phyloP scores from a whole-genome alignment of 2,888 invertebrate genomes.

The Caenorhabditis angaria region DNA sequence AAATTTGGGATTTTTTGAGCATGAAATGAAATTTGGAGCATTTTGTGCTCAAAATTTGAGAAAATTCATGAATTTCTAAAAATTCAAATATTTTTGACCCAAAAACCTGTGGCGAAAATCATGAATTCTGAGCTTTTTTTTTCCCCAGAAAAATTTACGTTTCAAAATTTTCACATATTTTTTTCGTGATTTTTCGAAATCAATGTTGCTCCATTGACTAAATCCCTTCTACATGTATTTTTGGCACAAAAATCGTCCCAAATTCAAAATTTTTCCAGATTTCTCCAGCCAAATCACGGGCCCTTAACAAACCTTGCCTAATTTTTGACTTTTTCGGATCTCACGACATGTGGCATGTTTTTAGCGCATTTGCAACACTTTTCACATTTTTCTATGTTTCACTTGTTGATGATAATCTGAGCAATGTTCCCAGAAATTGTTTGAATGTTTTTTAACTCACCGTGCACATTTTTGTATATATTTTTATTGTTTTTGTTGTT shows the following conservation, averaged over 20 bases:
- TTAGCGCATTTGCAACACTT: constrained; percentile 26
- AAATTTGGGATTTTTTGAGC: neutral
- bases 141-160: too few relatives aligned
- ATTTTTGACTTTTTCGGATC: constrained; percentile 32
- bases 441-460: constrained; percentile 11
- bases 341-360: constrained; percentile 40
- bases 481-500: too few relatives aligned
- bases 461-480: neutral
- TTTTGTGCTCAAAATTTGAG: neutral
- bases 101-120: too few relatives aligned
- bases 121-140: too few relatives aligned
- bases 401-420: constrained; percentile 25
- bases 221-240: too few relatives aligned
- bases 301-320: constrained; percentile 33
- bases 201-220: too few relatives aligned
- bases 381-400: constrained; percentile 34
- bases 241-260: neutral
- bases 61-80: too few relatives aligned
- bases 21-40: neutral
- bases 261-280: constrained; percentile 17
- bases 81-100: too few relatives aligned
- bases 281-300: constrained; percentile 22
- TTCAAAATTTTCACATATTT: too few relatives aligned
- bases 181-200: too few relatives aligned
- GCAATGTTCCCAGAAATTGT: constrained; percentile 10